Evolutionary conservation across 2,113 vertebrate genomes (phyloP).

Genomic region (Pycnonotus jocosus): DNA sequence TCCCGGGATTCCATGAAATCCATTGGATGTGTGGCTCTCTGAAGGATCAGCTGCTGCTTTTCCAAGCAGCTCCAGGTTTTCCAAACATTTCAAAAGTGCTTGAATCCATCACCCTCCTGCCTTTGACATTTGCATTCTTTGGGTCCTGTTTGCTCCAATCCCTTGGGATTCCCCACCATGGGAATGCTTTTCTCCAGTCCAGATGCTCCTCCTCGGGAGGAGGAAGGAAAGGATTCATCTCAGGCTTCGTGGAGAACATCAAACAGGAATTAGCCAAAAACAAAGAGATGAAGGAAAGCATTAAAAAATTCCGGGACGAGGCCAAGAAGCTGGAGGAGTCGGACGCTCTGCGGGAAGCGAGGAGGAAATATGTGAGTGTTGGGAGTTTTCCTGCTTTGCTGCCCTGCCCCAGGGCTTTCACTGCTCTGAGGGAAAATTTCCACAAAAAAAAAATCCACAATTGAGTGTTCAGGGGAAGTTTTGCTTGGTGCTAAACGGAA

Average conservation of each 20-base stretch:
- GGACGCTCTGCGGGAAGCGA: conserved; percentile 85
- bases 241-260: conserved; percentile 88
- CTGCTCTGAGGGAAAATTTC: not conserved
- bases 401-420: not conserved
- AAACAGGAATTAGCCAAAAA: conserved; percentile 93
- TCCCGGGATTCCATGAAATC: not conserved
- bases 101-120: fast-evolving
- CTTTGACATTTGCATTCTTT: fast-evolving
- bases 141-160: fast-evolving
- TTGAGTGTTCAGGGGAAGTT: not conserved
- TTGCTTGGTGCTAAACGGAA: not conserved
- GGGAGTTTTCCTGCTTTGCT: not conserved
- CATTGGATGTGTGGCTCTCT: fast-evolving
- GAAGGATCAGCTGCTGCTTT: not conserved
- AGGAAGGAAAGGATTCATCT: conserved; percentile 87
- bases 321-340: conserved; percentile 93
- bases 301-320: conserved; percentile 91
- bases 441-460: too few species aligned
- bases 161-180: not conserved
- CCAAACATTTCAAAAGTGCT: fast-evolving
- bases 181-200: conserved; percentile 49
- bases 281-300: conserved; percentile 97
- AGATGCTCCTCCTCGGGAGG: conserved; percentile 72
- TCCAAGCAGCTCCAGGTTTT: not conserved
- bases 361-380: conserved; percentile 89